phyloP scores from a whole-genome alignment of 2,797 vertebrate genomes.

The Chromis chromis region DNA sequence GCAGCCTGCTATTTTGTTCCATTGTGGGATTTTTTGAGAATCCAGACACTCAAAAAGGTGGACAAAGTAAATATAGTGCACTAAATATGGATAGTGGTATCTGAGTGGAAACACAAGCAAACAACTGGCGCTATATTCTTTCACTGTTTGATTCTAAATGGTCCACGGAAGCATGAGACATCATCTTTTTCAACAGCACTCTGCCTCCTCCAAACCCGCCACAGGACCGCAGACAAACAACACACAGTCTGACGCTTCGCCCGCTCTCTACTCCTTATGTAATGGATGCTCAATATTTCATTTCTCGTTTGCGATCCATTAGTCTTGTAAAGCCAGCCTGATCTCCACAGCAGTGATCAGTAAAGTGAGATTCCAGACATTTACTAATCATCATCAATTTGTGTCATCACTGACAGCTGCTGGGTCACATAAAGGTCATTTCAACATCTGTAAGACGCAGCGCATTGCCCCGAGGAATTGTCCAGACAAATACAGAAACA shows the following conservation, averaged over 20 bases:
- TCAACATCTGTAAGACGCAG: too few species aligned
- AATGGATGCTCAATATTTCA: neutral
- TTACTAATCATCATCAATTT: too few species aligned
- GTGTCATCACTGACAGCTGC: too few species aligned
- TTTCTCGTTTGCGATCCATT: neutral
- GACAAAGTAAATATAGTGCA: neutral
- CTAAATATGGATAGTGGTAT: neutral
- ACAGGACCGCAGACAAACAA: constrained; percentile 3
- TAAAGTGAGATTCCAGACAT: too few species aligned
- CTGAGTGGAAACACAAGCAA: neutral
- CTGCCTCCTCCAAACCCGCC: neutral
- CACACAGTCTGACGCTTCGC: neutral
- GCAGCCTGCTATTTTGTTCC: neutral
- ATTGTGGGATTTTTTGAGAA: neutral
- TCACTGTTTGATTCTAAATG: neutral
- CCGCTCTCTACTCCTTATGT: neutral
- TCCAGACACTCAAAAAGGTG: neutral
- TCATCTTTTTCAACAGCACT: neutral
- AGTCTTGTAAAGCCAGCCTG: too few species aligned
- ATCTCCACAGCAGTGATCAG: too few species aligned
- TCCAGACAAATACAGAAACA: neutral
- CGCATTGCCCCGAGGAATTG: too few species aligned
- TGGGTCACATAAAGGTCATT: too few species aligned
- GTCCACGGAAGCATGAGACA: neutral
- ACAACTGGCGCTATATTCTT: neutral